Base-by-base conservation (phyloP, 2,888 invertebrate species). In the Pecten maximus region DNA sequence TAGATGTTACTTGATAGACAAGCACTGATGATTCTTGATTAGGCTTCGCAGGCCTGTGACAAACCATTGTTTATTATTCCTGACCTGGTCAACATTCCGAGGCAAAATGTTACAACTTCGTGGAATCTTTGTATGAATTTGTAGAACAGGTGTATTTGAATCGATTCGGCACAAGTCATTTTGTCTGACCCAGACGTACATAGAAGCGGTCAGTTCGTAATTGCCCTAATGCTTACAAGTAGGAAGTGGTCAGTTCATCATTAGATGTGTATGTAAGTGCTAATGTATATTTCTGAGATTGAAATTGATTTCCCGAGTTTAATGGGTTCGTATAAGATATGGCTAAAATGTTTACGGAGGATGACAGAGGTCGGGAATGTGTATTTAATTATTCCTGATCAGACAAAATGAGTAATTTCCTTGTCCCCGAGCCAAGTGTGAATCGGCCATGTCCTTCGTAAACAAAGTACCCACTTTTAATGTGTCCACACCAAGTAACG, bases 391-490 rank as follows among this genome's bases (percentile, higher is more conserved):
- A 74, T 74, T 74, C 74, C 28, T 74, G 74, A 74, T 10, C 74
- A 74, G 74, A 74, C 74, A 74, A n/a, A n/a, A 74, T 74, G 74
- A 74, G 74, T 74, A 74, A 74, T 74, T 74, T 74, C 74, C 74
- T 35, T 74, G 23, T 74, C 74, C 74, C 16, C 74, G 23, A 74
- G 74, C 74, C 23, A 74, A 74, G 74, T 35, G 35, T 74, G 74
- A 74, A 74, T 35, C 35, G 28, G 23, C 74, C 74, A 74, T 35
- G 35, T 28, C 12, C 44, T 6, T 28, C n/a, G 23, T 60, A 23
- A 16, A 60, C 23, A 23, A 60, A 60, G 60, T 60, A 60, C 60
- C 60, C 60, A 60, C 6, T 35, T 74, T 74, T 12, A 74, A 35
- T 28, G 28, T 74, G 74, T 74, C 35, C 74, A 74, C 23, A 74